Base-by-base conservation (phyloP, 2,113 vertebrate species). In the Odontesthes bonariensis region DNA sequence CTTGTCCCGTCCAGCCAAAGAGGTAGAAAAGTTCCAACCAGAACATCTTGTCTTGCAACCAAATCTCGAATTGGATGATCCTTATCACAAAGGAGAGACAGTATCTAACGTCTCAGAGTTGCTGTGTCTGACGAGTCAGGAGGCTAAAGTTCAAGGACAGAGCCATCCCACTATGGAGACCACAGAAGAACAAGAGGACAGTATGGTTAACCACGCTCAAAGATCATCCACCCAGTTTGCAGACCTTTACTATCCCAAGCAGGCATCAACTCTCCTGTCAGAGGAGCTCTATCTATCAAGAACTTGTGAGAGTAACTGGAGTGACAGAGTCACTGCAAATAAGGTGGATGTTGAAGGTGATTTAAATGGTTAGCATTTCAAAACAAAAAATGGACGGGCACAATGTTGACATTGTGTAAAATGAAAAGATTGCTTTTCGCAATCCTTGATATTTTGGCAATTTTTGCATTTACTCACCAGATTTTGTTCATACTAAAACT, bases 261-360 rank as follows among this genome's bases (percentile, higher is more conserved):
- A 76, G 65, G 23, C 40, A 32, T 57, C 84, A 33, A 58, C 40
- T 44, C 60, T 62, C 54, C 67, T 84, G 42, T 90, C 91, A 75
- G 87, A 93, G 53, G 91, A 89, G 27, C 69, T 83, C 47, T 89
- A 88, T 89, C 78, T 84, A 52, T 90, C 90, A 57, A 86, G 82
- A 73, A 87, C 72, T 64, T 83, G 80, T 83, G 89, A 88, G 31
- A 91, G 82, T 86, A 84, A 91, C 53, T 89, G 86, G 85, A 89
- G 82, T 81, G 91, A 92, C 77, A 89, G 91, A 88, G 90, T 88
- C 87, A 87, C 90, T 88, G 85, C 88, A 88, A 90, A 91, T 93
- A 95, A 93, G 83, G 94, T 96, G 91, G 93, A 92, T 90, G 92
- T 94, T 93, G 86, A 94, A 92, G 95, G 95, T 95, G 94, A 94